phyloP scores from a whole-genome alignment of 2,888 invertebrate genomes.

The Coleophora deauratella region DNA sequence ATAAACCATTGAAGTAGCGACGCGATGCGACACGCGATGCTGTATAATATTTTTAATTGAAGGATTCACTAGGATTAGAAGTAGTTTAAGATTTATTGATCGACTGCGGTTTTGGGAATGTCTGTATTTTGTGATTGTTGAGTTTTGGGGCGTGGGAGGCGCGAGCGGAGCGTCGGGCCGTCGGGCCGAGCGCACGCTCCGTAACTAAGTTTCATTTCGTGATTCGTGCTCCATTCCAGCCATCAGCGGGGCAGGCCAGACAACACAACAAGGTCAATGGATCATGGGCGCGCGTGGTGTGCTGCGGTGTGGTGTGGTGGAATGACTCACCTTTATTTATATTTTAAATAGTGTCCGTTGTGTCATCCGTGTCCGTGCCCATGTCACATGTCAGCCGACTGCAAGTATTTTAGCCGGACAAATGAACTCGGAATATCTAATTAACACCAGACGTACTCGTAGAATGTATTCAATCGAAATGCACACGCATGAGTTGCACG shows the following conservation, averaged over 20 bases:
- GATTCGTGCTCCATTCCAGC: conserved; percentile 14
- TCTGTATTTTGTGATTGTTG: neutral
- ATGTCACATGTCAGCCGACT: neutral
- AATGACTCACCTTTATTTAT: conserved; percentile 23
- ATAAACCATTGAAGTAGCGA: neutral
- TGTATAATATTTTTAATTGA: too few relatives aligned
- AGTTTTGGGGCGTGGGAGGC: conserved; percentile 2
- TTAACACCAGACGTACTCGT: too few relatives aligned
- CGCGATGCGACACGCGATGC: neutral
- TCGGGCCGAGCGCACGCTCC: conserved; percentile 35
- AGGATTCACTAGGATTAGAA: too few relatives aligned
- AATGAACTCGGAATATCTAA: too few relatives aligned
- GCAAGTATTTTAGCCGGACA: too few relatives aligned
- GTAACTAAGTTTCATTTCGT: conserved; percentile 17
- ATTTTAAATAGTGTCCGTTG: neutral
- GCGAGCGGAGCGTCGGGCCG: conserved; percentile 20
- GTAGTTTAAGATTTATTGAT: neutral
- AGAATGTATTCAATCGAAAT: too few relatives aligned
- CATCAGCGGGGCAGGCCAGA: too few relatives aligned
- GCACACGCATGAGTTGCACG: too few relatives aligned
- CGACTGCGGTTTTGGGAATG: neutral
- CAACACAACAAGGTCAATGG: conserved; percentile 33
- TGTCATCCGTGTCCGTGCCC: neutral
- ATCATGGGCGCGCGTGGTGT: conserved; percentile 16
- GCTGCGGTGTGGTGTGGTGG: conserved; percentile 9